phyloP scores from a whole-genome alignment of 2,113 vertebrate species.

The Gymnocephalus cernua region DNA sequence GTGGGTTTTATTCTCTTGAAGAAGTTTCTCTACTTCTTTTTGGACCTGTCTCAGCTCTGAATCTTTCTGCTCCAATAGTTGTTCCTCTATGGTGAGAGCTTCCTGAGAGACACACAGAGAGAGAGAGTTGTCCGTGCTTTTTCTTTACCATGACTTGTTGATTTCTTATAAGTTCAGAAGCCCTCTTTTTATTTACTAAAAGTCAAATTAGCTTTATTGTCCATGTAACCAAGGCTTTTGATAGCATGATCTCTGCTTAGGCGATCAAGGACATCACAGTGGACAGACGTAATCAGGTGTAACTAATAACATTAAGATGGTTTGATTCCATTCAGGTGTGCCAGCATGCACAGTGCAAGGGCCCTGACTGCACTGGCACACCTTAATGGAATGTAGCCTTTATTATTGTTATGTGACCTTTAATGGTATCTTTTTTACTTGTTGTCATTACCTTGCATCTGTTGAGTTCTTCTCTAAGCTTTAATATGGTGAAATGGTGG shows the following conservation, averaged over 20 bases:
- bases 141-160: not conserved
- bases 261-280: not conserved
- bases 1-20: slow-evolving; percentile 81
- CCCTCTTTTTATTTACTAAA: not conserved
- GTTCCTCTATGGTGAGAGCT: slow-evolving; percentile 80
- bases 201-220: not conserved
- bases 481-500: slow-evolving; percentile 80
- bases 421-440: not conserved
- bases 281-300: not conserved
- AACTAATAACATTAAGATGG: not conserved
- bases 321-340: not conserved
- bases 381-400: not conserved
- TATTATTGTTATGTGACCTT: not conserved
- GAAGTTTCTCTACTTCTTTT: slow-evolving; percentile 80
- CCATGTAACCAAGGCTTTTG: not conserved
- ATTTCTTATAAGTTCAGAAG: not conserved
- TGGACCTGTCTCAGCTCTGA: slow-evolving; percentile 81
- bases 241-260: not conserved
- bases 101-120: slow-evolving; percentile 75
- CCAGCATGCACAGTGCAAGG: not conserved
- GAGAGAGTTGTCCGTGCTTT: not conserved
- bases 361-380: not conserved
- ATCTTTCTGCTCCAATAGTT: slow-evolving; percentile 85
- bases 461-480: slow-evolving; percentile 87
- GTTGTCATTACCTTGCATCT: slow-evolving; percentile 88